These are phyloP conservation scores for Diarsia rubi DNA, from an alignment of 2,888 invertebrate genomes.

Conservation along the genomic window DNA sequence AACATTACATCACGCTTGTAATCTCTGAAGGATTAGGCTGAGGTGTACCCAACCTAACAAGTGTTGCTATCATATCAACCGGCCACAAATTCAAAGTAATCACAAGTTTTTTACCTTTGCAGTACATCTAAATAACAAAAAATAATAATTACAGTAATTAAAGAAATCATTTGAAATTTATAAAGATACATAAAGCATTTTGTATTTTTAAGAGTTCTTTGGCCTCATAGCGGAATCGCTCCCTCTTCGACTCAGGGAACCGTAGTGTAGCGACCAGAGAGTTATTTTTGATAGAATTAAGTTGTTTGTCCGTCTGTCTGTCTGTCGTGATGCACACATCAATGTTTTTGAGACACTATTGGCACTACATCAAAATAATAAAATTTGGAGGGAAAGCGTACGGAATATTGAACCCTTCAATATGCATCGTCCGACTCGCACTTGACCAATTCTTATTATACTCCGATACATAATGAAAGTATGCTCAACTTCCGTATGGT, in stretches of 20 bases:
- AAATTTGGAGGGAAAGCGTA: background rate
- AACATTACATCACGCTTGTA: no score
- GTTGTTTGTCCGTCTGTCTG: background rate
- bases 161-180: background rate
- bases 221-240: no score
- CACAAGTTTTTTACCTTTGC: background rate
- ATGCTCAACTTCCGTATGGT: slow-evolving; percentile 2
- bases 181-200: background rate
- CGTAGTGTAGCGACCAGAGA: no score
- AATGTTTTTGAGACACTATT: background rate
- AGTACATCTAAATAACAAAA: background rate
- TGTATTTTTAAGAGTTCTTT: background rate
- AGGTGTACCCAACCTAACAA: no score
- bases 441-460: background rate
- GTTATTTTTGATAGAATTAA: no score
- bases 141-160: background rate
- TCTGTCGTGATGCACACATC: background rate
- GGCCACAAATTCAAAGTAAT: no score
- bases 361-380: background rate
- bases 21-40: no score
- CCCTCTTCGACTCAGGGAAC: no score
- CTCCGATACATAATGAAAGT: slow-evolving; percentile 4
- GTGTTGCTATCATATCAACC: no score
- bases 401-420: background rate
- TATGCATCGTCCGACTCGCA: background rate